Evolutionary conservation across 2,113 vertebrate genomes (phyloP), one percentile per base, ranked within the genome.

Genomic region (Gopherus evgoodei): DNA sequence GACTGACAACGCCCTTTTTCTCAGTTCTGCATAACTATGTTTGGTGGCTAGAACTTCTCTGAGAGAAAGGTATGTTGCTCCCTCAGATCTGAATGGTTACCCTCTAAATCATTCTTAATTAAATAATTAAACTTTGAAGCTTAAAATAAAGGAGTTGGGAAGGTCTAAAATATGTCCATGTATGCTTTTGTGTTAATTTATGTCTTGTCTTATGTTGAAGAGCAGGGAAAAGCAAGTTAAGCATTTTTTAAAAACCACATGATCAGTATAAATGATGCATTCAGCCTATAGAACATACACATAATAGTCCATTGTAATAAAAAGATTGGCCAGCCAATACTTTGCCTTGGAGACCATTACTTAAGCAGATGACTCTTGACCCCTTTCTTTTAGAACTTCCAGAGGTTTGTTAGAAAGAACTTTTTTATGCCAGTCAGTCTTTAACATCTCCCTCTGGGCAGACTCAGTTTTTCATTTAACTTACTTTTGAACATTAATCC

Each of bases 281-380:
- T 96, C 97, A 97, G 93, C 91, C 89, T 94, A 86, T 96, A 94
- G 89, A 95, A 95, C 89, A 84, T 92, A 84, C 29, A 72, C 86
- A 94, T 91, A 97, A 97, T 96, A 96, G 95, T 87, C 96, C 86
- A 94, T 88, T 96, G 95, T 97, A 91, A 95, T 49, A 89, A 94
- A 85, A 88, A 90, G 86, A 85, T 94, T 72, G 89, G 47, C 86
- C 87, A 80, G 89, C 95, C 72, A 93, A 81, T 96, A 93, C 95
- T 97, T 97, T 96, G 84, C 91, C 76, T 90, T 95, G 95, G 95
- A 97, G 96, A 97, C 91, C 92, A 87, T 97, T 96, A 94, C 97
- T 98, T 98, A 97, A 97, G 95, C 80, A 94, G 95, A 89, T 96
- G 97, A 98, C 97, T 97, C 92, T 95, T 97, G 97, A 98, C 96